Evolutionary conservation across 2,888 invertebrate species (phyloP).

Genomic region (Lamellibrachia satsuma): DNA sequence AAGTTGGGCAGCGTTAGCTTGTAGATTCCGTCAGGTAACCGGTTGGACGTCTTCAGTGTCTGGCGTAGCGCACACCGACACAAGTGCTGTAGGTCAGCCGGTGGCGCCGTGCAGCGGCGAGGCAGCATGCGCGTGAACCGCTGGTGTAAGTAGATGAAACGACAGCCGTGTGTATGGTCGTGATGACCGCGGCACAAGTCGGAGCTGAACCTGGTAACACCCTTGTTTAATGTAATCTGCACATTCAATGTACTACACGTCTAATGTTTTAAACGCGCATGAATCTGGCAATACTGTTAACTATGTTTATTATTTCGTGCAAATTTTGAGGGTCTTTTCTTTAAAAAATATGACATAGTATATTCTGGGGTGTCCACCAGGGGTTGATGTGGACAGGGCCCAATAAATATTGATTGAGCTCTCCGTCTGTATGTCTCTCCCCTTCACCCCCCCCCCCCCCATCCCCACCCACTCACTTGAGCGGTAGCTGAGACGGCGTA

Average conservation of each 20-base stretch:
- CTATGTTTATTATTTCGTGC: too few species aligned
- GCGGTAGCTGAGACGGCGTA: background rate
- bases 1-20: background rate
- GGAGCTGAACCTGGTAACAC: background rate
- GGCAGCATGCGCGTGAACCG: background rate
- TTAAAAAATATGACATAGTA: too few species aligned
- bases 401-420: background rate
- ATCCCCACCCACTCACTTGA: background rate
- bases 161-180: background rate
- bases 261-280: too few species aligned
- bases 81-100: background rate
- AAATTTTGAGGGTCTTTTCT: too few species aligned
- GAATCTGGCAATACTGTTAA: too few species aligned
- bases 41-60: background rate
- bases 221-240: background rate
- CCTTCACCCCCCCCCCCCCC: too few species aligned
- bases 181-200: background rate
- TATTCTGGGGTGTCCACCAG: too few species aligned
- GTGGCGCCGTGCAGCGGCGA: conserved; percentile 9
- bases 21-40: background rate
- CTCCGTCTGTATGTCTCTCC: too few species aligned
- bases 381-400: background rate
- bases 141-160: background rate
- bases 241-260: too few species aligned
- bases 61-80: background rate